These are phyloP conservation scores for Anoplolepis gracilipes DNA, from an alignment of 1,140 invertebrate genomes.

Conservation along the genomic window DNA sequence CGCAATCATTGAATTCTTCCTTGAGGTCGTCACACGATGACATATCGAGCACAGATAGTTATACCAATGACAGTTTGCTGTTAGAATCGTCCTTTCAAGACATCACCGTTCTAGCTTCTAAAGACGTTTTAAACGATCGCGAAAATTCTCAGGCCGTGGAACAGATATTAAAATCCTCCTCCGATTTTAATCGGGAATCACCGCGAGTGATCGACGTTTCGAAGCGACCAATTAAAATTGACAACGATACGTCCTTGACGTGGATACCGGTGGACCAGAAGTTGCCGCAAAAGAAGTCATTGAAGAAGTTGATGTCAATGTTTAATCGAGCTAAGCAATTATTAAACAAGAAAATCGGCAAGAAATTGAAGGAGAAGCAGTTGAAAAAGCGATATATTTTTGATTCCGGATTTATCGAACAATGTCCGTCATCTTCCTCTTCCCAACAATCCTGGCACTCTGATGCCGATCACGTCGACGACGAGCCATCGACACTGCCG, in stretches of 20 bases:
- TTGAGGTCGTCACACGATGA: background rate
- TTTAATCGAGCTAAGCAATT: constrained; percentile 37
- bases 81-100: background rate
- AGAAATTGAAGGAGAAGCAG: constrained; percentile 62
- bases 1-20: background rate
- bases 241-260: constrained; percentile 70
- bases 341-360: constrained; percentile 30
- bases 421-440: constrained; percentile 63
- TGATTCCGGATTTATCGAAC: constrained; percentile 74
- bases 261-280: constrained; percentile 76
- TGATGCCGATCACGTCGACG: background rate
- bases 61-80: background rate
- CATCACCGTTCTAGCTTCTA: background rate
- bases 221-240: constrained; percentile 76
- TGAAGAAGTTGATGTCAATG: constrained; percentile 73
- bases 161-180: background rate
- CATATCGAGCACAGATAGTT: background rate
- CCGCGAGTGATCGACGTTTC: constrained; percentile 73
- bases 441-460: background rate
- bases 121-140: background rate
- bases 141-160: background rate
- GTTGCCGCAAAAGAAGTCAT: constrained; percentile 73
- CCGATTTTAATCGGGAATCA: background rate
- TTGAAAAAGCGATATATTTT: constrained; percentile 54
- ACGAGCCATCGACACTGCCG: background rate